phyloP scores from a whole-genome alignment of 2,113 vertebrate genomes.

The Spheniscus mendiculus region DNA sequence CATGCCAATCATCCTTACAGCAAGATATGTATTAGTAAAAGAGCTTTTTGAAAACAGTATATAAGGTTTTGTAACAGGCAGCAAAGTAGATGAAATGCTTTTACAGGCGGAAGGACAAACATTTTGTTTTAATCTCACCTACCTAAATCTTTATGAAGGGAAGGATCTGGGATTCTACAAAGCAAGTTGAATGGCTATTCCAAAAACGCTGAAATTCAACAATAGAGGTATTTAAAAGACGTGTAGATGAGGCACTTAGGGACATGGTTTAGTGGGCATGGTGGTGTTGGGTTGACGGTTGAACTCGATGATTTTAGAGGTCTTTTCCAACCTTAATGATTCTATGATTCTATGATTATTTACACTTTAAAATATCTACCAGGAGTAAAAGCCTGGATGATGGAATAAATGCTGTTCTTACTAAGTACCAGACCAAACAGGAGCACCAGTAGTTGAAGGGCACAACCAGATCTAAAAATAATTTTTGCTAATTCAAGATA shows the following conservation, averaged over 20 bases:
- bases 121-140: background rate
- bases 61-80: background rate
- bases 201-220: background rate
- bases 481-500: background rate
- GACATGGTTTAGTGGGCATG: too few relatives aligned
- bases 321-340: too few relatives aligned
- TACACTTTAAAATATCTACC: background rate
- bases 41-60: background rate
- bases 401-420: background rate
- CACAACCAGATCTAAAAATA: conserved; percentile 8
- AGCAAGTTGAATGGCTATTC: background rate
- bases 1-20: too few relatives aligned
- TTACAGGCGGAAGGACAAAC: background rate
- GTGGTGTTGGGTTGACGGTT: too few relatives aligned
- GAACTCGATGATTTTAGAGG: too few relatives aligned
- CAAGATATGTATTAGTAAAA: background rate
- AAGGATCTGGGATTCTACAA: background rate
- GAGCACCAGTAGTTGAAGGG: background rate
- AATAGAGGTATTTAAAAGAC: background rate
- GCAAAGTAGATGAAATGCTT: background rate
- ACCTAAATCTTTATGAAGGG: background rate
- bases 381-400: background rate
- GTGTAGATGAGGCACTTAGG: too few relatives aligned
- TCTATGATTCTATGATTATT: background rate
- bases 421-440: background rate